Evolutionary conservation across 2,797 vertebrate species (phyloP).

Genomic region (Chrysocyon brachyurus): DNA sequence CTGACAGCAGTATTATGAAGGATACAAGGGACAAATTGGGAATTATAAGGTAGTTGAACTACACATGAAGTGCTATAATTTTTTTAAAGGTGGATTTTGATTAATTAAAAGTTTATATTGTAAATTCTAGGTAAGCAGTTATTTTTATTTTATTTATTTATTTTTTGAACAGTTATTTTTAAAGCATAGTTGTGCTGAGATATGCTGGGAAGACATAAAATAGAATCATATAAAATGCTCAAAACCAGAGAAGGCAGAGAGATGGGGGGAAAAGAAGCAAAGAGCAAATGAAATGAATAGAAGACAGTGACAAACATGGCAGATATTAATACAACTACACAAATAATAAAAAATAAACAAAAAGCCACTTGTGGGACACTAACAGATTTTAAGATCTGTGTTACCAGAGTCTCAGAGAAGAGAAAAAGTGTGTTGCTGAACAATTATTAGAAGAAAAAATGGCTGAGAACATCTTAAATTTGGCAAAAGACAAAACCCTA

Average conservation of each 20-base stretch:
- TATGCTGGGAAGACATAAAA: neutral
- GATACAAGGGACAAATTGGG: neutral
- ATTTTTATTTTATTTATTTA: too few species aligned
- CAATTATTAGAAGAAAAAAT: neutral
- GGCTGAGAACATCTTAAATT: neutral
- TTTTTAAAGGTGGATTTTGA: neutral
- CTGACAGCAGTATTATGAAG: neutral
- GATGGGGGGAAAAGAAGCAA: neutral
- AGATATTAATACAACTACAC: neutral
- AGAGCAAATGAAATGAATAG: neutral
- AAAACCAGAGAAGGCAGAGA: neutral
- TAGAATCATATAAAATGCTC: neutral
- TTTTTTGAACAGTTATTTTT: neutral
- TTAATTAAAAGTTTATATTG: neutral
- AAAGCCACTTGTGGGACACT: neutral
- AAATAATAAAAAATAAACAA: neutral
- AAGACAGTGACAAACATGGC: neutral
- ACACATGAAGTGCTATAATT: neutral
- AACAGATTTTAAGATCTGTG: neutral
- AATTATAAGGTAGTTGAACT: neutral
- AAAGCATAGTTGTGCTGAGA: neutral
- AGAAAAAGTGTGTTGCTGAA: neutral
- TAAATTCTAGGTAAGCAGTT: neutral
- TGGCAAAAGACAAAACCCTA: neutral
- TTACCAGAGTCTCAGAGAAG: neutral